These are phyloP conservation scores for Amia ocellicauda DNA, from an alignment of 2,113 vertebrate species.

Conservation along the genomic window DNA sequence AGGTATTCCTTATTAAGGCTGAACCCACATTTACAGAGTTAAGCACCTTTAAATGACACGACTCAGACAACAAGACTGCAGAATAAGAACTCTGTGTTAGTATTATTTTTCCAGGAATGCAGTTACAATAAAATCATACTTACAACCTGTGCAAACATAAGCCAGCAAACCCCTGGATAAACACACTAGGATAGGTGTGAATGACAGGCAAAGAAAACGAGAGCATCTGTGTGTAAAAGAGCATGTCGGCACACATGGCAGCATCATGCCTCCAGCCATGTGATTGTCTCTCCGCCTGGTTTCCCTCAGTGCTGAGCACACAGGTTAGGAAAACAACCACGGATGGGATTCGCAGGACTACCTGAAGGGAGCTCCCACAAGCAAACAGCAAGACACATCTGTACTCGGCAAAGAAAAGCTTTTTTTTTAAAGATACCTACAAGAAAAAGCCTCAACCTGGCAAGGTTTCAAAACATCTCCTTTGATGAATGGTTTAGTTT, in stretches of 20 bases:
- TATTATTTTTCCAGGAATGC: constrained; percentile 5
- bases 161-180: constrained; percentile 2
- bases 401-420: no score
- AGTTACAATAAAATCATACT: constrained; percentile 16
- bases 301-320: neutral
- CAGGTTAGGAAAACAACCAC: neutral
- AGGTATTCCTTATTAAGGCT: no score
- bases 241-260: constrained; percentile 18
- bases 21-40: no score
- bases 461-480: no score
- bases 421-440: no score
- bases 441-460: no score
- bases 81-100: neutral
- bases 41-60: no score
- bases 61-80: no score
- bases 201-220: constrained; percentile 9
- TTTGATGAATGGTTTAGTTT: no score
- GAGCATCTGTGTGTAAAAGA: constrained; percentile 19
- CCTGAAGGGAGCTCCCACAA: neutral
- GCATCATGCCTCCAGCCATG: neutral
- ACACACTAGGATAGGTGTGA: constrained; percentile 3
- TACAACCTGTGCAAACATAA: constrained; percentile 24
- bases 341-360: no score
- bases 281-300: neutral
- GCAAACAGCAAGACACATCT: neutral